Conservation (phyloP, 2,113 vertebrate genomes). For the Pipa parva region DNA sequence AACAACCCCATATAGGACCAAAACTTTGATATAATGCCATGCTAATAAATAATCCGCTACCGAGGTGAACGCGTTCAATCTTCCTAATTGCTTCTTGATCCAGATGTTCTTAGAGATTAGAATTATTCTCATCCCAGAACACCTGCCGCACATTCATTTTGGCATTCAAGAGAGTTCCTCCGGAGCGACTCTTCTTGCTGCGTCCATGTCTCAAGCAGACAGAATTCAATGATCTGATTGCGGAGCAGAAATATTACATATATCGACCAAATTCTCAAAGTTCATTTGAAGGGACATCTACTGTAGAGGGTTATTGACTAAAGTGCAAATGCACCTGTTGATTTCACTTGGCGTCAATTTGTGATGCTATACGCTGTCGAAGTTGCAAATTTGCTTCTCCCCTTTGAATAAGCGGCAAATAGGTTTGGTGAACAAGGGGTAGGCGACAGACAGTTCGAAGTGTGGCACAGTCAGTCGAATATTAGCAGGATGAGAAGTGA, state of each 20-base stretch:
- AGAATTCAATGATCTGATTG: conserved; percentile 1
- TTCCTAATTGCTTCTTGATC: conserved; percentile 20
- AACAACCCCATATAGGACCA: conserved; percentile 13
- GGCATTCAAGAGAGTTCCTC: conserved; percentile 7
- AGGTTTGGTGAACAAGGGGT: no score
- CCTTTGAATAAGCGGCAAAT: no score
- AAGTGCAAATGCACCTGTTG: no score
- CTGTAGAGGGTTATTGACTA: no score
- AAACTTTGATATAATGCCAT: conserved; percentile 23
- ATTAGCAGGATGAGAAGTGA: no score
- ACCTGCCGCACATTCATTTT: conserved; percentile 23
- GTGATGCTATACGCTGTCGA: no score
- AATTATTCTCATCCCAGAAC: conserved; percentile 29
- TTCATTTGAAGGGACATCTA: no score
- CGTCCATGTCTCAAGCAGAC: conserved; percentile 25
- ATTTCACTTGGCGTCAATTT: no score
- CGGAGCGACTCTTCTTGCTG: conserved; percentile 3
- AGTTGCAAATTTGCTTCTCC: no score
- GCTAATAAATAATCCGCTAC: conserved; percentile 18
- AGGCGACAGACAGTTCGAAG: no score
- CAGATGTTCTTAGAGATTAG: conserved; percentile 21
- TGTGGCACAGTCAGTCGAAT: no score
- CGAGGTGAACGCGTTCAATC: conserved; percentile 6
- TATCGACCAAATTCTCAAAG: no score
- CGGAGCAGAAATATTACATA: conserved; percentile 10